phyloP scores from a whole-genome alignment of 2,797 vertebrate species.

The Gallinago nigripennis region DNA sequence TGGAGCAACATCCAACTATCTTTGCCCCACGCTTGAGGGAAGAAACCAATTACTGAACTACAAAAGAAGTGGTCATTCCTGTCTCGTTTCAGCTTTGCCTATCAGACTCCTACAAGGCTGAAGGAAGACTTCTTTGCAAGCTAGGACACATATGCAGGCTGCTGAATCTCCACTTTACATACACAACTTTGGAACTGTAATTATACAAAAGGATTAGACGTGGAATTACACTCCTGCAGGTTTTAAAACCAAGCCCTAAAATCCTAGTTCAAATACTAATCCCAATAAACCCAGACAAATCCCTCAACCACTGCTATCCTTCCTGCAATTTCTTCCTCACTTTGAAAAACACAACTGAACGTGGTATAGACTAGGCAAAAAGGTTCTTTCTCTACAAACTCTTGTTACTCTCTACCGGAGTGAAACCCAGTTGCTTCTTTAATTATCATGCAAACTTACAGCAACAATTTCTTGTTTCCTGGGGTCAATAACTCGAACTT shows the following conservation, averaged over 20 bases:
- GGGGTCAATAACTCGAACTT: slow-evolving; percentile 91
- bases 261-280: slow-evolving; percentile 43
- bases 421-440: not conserved
- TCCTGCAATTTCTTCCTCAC: not conserved
- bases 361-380: fast-evolving
- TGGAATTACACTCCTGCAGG: slow-evolving; percentile 49
- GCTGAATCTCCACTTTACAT: not conserved
- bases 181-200: not conserved
- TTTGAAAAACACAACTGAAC: not conserved
- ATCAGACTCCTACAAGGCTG: not conserved
- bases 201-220: slow-evolving; percentile 39
- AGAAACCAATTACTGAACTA: not conserved
- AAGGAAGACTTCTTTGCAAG: not conserved
- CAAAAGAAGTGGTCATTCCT: not conserved
- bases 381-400: not conserved
- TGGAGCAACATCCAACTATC: not conserved
- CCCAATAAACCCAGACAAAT: slow-evolving; percentile 41
- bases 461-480: slow-evolving; percentile 88
- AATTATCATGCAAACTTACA: slow-evolving; percentile 72
- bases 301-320: not conserved
- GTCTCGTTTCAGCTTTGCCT: not conserved
- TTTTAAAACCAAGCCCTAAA: slow-evolving; percentile 45
- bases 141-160: not conserved
- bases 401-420: not conserved
- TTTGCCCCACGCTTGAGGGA: not conserved